A percentile compares a stretch with the other conserved stretches of the same genome.
Evolutionary conservation across 2,113 vertebrate species (phyloP).

Genomic region (Herpailurus yagouaroundi): DNA sequence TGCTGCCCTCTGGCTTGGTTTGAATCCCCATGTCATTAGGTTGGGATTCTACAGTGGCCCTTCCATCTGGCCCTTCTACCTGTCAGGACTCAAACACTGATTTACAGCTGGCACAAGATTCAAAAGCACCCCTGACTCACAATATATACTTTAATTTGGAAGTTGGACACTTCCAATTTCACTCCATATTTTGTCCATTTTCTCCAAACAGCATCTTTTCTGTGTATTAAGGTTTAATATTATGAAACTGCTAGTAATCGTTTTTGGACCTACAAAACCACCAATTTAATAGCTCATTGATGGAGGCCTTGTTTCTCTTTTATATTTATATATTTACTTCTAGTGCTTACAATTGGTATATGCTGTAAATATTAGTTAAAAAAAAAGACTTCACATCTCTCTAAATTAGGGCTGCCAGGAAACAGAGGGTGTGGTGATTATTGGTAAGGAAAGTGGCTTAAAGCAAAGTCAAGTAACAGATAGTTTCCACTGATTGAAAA

Average conservation of each 20-base stretch:
- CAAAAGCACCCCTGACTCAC: neutral
- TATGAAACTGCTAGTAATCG: neutral
- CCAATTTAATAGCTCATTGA: neutral
- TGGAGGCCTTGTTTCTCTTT: neutral
- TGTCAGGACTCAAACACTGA: neutral
- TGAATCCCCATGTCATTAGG: neutral
- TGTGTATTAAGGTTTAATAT: neutral
- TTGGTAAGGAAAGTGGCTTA: neutral
- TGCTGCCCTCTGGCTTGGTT: neutral
- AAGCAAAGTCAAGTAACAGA: neutral
- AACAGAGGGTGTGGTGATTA: neutral
- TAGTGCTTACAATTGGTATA: neutral
- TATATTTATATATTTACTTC: neutral
- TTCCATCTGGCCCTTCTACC: neutral
- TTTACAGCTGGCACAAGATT: neutral
- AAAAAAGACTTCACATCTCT: neutral
- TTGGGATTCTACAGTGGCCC: neutral
- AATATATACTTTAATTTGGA: neutral
- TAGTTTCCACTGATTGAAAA: constrained; percentile 15
- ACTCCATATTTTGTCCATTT: neutral
- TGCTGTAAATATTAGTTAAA: neutral
- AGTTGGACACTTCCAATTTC: neutral
- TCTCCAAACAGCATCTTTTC: neutral
- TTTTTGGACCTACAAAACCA: neutral
- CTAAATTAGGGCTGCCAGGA: constrained; percentile 38